A percentile compares a stretch with the other conserved stretches of the same genome.
These are phyloP conservation scores for Argentina silus DNA, from an alignment of 2,797 vertebrate genomes.

Conservation along the genomic window DNA sequence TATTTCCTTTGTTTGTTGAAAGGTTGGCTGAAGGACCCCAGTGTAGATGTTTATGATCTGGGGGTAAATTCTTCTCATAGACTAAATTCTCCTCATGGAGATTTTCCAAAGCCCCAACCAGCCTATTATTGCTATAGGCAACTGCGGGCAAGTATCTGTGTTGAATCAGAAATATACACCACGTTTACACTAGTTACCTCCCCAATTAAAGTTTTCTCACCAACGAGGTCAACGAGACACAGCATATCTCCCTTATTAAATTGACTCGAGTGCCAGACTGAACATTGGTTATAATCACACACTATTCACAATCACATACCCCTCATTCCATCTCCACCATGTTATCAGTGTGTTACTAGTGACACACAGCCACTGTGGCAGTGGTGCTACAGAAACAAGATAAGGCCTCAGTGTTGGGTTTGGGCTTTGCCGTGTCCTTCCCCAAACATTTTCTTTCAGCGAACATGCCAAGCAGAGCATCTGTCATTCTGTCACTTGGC, in stretches of 20 bases:
- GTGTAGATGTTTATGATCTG: slow-evolving; percentile 58
- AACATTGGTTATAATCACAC: slow-evolving; percentile 5
- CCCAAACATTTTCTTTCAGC: slow-evolving; percentile 60
- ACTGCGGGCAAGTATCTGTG: no score
- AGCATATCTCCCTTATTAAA: slow-evolving; percentile 1
- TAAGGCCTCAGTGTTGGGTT: slow-evolving; percentile 54
- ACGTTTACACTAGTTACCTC: no score
- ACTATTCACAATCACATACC: slow-evolving; percentile 15
- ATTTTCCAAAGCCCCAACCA: slow-evolving; percentile 47
- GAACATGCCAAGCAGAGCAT: slow-evolving; percentile 52
- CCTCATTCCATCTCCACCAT: slow-evolving; percentile 29
- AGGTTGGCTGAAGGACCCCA: slow-evolving; percentile 67
- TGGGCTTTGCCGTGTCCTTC: slow-evolving; percentile 48
- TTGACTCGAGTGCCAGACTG: not conserved
- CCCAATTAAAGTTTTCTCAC: slow-evolving; percentile 3
- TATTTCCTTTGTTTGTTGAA: slow-evolving; percentile 82
- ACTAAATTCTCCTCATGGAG: slow-evolving; percentile 37
- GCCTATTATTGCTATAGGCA: not conserved
- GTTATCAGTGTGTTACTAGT: not conserved
- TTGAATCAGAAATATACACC: no score
- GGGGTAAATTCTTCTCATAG: slow-evolving; percentile 58
- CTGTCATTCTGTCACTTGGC: slow-evolving; percentile 48
- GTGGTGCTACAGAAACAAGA: slow-evolving; percentile 61
- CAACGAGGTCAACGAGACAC: slow-evolving; percentile 41
- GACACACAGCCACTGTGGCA: slow-evolving; percentile 7